phyloP scores from a whole-genome alignment of 2,888 invertebrate species.

The Tromatobia lineatoria region DNA sequence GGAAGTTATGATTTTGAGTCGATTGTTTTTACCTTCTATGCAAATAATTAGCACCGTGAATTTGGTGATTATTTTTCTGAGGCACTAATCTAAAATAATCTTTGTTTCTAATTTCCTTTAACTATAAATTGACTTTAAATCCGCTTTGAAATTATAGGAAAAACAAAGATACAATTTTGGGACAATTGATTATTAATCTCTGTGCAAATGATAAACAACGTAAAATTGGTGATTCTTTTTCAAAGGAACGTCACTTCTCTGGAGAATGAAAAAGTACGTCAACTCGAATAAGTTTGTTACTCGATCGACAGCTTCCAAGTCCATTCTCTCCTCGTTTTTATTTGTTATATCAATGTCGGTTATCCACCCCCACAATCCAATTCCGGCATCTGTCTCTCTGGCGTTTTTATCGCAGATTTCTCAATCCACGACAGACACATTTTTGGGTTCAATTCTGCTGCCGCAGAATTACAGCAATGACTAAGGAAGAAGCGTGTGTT shows the following conservation, averaged over 20 bases:
- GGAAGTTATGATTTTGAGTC: too few species aligned
- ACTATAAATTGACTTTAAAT: too few species aligned
- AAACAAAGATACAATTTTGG: too few species aligned
- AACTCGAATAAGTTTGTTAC: background rate
- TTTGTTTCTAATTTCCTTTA: too few species aligned
- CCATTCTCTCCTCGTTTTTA: background rate
- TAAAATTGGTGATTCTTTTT: background rate
- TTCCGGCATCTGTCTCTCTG: background rate
- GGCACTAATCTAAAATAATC: too few species aligned
- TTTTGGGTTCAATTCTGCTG: background rate
- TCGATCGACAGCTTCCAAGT: constrained; percentile 3
- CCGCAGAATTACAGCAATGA: background rate
- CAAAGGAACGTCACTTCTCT: background rate
- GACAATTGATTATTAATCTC: too few species aligned
- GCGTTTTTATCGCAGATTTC: background rate
- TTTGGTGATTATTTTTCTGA: too few species aligned
- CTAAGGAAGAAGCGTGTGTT: background rate
- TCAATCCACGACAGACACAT: background rate
- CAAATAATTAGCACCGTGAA: too few species aligned
- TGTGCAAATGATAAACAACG: too few species aligned
- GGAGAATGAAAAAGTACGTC: background rate
- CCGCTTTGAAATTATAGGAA: too few species aligned
- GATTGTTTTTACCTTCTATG: too few species aligned
- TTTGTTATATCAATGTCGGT: background rate
- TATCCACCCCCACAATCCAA: background rate